Percentiles rank a stretch among this genome's conserved stretches.
These are phyloP conservation scores for Alcedo atthis DNA, from an alignment of 2,797 vertebrate genomes.

Conservation along the genomic window DNA sequence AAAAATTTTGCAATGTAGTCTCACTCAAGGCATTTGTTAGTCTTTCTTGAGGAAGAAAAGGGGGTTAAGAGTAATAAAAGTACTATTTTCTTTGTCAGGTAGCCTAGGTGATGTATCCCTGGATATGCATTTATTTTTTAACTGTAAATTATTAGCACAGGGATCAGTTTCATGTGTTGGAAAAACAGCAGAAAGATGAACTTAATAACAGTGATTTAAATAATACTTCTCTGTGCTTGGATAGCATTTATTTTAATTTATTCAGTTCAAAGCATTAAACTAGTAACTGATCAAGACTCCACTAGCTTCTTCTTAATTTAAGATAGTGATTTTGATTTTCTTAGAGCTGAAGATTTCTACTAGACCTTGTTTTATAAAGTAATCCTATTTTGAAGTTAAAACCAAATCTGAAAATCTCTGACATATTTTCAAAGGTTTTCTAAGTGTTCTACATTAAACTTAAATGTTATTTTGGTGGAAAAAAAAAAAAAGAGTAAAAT, in stretches of 20 bases:
- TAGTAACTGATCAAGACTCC: background rate
- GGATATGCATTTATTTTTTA: background rate
- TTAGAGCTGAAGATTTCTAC: background rate
- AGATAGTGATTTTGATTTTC: background rate
- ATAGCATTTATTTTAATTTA: background rate
- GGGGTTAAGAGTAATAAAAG: background rate
- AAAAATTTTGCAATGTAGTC: background rate
- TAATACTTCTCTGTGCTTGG: background rate
- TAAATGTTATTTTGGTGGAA: fast-evolving
- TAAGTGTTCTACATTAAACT: background rate
- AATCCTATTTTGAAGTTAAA: conserved; percentile 6
- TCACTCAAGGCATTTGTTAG: background rate
- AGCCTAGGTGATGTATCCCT: background rate
- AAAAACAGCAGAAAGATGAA: background rate
- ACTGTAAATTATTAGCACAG: background rate
- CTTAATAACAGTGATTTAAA: background rate
- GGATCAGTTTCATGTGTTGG: background rate
- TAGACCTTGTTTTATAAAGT: background rate
- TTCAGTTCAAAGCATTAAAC: background rate
- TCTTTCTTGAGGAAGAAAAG: background rate
- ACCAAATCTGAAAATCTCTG: background rate
- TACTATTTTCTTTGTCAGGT: background rate
- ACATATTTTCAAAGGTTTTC: background rate
- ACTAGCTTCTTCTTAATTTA: background rate
- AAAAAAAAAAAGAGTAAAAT: background rate